A percentile compares a stretch with the other conserved stretches of the same genome.
Conservation (phyloP, 2,113 vertebrate species). For the Hymenochirus boettgeri region DNA sequence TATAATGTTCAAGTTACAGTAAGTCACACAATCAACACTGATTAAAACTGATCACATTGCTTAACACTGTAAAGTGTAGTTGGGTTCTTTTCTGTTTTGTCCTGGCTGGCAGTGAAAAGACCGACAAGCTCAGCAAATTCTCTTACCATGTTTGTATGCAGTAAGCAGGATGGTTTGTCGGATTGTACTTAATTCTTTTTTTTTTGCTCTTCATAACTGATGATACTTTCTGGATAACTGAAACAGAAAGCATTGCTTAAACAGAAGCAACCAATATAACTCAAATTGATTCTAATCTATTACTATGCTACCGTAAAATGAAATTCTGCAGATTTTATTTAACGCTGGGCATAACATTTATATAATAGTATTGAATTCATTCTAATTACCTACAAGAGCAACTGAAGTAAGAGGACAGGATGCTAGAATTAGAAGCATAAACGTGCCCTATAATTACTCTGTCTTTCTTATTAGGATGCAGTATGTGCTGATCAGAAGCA, state of each 20-base stretch:
- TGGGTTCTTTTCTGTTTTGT: no score
- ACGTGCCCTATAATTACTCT: slow-evolving; percentile 34
- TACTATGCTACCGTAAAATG: background rate
- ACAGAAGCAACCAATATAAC: background rate
- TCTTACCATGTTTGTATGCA: no score
- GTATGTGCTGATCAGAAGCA: background rate
- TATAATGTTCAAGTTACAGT: no score
- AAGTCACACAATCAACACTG: no score
- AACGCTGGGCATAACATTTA: slow-evolving; percentile 3
- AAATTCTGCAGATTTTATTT: slow-evolving; percentile 21
- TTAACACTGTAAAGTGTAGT: no score
- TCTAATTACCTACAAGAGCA: slow-evolving; percentile 29
- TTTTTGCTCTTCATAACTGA: background rate
- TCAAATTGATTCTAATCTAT: background rate
- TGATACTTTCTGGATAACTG: background rate
- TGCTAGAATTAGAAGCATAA: slow-evolving; percentile 36
- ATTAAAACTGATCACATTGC: no score
- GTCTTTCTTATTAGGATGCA: slow-evolving; percentile 10
- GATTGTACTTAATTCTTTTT: background rate
- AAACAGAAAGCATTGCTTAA: background rate
- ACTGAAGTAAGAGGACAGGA: slow-evolving; percentile 9
- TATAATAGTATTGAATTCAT: slow-evolving; percentile 28
- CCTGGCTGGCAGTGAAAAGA: no score
- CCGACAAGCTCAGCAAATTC: no score
- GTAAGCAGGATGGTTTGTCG: background rate